Base-by-base conservation (phyloP, 2,888 invertebrate genomes). In the Polietes domitor region DNA sequence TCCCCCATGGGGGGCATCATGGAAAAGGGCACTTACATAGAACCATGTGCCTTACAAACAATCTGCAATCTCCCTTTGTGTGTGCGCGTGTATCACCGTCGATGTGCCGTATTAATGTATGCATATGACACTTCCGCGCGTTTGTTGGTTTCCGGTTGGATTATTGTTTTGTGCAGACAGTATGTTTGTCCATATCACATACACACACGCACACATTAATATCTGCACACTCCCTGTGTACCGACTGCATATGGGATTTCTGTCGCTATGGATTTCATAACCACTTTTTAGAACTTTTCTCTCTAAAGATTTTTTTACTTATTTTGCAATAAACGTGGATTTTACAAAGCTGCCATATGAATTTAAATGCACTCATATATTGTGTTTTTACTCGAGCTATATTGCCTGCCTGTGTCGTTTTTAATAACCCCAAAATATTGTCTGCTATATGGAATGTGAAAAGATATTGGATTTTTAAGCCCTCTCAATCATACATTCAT, bases 81-180 rank as follows among this genome's bases (percentile, higher is more conserved):
- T 53, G 19, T 47, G 17, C 12, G 21, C 65, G 17, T 47, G 37
- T 65, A n/a, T n/a, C 43, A 43, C 12, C n/a, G 21, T 63, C 9
- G n/a, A 19, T 24, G 19, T 50, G 32, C 9, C 68, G 53, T 21
- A 74, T 77, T 77, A 77, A 65, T 65, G 75, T 75, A 78, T 76
- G 63, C 76, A 82, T 53, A 76, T 58, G 81, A 81, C 81, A 81
- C 81, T 77, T 81, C 81, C 81, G 71, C 47, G 77, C 73, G 81
- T 81, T 77, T 73, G 72, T 70, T 73, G 77, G 68, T 77, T 81
- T 81, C 77, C 77, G 68, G 24, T 77, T 81, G 61, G 58, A 81
- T 81, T 81, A 68, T 77, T 80, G 72, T 70, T 77, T 68, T 68
- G 17, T 76, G 28, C 37, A 24, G 43, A 12, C 9, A 50, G 10